Conservation (phyloP, 2,888 invertebrate species). For the Parascotia fuliginaria region DNA sequence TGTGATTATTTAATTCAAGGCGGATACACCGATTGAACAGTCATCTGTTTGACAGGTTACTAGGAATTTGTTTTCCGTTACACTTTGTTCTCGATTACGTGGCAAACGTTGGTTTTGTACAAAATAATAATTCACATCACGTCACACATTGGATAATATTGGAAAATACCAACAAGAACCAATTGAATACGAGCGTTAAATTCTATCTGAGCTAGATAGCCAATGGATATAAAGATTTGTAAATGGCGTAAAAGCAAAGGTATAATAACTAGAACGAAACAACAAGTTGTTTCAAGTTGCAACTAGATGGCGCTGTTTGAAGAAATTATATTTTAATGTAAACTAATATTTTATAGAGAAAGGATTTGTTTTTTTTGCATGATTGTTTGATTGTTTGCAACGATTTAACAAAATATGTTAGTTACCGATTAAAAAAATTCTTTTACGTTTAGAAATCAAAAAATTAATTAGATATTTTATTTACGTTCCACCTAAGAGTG, state of each 20-base stretch:
- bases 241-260: too few relatives aligned
- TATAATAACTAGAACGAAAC: too few relatives aligned
- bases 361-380: too few relatives aligned
- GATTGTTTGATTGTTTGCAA: too few relatives aligned
- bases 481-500: too few relatives aligned
- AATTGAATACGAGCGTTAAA: constrained; percentile 12
- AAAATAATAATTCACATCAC: background rate
- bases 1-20: constrained; percentile 64
- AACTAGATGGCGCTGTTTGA: constrained; percentile 35
- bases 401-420: too few relatives aligned
- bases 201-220: background rate
- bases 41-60: constrained; percentile 77
- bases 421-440: too few relatives aligned
- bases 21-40: constrained; percentile 79
- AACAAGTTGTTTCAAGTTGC: constrained; percentile 3
- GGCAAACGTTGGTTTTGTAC: constrained; percentile 26
- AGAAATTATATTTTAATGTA: too few relatives aligned
- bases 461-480: too few relatives aligned
- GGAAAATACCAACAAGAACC: background rate
- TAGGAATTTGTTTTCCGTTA: constrained; percentile 67
- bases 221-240: constrained; percentile 25
- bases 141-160: constrained; percentile 21
- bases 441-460: too few relatives aligned
- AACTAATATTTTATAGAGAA: too few relatives aligned
- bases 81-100: constrained; percentile 57